Conservation (phyloP, 1,140 invertebrate species). For the Saccostrea echinata region DNA sequence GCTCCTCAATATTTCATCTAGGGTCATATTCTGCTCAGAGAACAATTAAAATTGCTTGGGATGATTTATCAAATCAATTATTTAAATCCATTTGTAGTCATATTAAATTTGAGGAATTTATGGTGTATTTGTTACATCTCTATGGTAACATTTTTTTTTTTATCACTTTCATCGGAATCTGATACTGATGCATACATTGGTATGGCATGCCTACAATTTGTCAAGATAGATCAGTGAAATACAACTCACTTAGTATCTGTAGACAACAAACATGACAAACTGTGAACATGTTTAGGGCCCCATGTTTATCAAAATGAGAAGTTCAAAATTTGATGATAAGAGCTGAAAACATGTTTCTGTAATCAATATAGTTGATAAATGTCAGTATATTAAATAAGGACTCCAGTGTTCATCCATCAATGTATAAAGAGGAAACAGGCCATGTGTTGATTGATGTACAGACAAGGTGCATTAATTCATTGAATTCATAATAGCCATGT, state of each 20-base stretch:
- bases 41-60: background rate
- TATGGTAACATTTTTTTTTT: background rate
- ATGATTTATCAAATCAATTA: slow-evolving; percentile 32
- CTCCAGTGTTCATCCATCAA: background rate
- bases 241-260: background rate
- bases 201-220: background rate
- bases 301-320: background rate
- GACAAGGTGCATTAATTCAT: background rate
- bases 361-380: background rate
- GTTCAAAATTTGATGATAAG: slow-evolving; percentile 1
- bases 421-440: background rate
- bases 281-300: background rate
- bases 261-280: background rate
- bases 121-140: background rate
- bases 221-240: background rate
- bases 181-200: background rate
- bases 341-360: background rate
- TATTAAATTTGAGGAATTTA: background rate
- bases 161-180: background rate
- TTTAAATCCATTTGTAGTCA: background rate
- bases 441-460: background rate
- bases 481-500: background rate
- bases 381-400: background rate
- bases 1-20: background rate
- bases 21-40: background rate